phyloP scores from a whole-genome alignment of 2,797 vertebrate species.

The Rhinatrema bivittatum region DNA sequence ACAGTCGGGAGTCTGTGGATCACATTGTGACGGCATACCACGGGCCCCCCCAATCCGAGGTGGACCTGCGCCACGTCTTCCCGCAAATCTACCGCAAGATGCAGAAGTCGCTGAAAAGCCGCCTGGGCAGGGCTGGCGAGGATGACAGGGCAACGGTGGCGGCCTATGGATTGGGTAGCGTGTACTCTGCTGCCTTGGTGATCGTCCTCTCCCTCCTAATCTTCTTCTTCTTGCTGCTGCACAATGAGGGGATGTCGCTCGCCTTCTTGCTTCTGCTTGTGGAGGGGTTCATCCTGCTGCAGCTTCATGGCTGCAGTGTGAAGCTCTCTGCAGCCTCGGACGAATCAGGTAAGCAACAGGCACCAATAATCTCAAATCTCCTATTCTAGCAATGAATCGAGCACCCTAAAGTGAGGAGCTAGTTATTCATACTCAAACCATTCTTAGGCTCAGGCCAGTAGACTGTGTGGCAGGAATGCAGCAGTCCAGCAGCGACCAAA shows the following conservation, averaged over 20 bases:
- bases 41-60: slow-evolving; percentile 76
- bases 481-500: no score
- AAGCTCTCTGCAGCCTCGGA: slow-evolving; percentile 49
- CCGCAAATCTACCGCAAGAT: slow-evolving; percentile 94
- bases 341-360: slow-evolving; percentile 47
- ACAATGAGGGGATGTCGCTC: slow-evolving; percentile 79
- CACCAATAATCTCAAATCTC: no score
- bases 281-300: slow-evolving; percentile 77
- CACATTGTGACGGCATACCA: slow-evolving; percentile 61
- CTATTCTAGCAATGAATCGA: no score
- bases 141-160: slow-evolving; percentile 59
- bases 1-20: slow-evolving; percentile 27
- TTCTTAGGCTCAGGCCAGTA: no score
- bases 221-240: slow-evolving; percentile 76
- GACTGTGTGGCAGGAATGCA: no score
- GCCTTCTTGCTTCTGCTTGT: slow-evolving; percentile 87
- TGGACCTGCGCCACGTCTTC: slow-evolving; percentile 82
- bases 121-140: slow-evolving; percentile 38
- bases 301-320: slow-evolving; percentile 69
- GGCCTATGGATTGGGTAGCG: slow-evolving; percentile 82
- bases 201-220: slow-evolving; percentile 70
- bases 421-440: no score
- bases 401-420: no score
- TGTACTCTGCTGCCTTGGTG: slow-evolving; percentile 88
- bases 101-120: slow-evolving; percentile 71